phyloP scores from a whole-genome alignment of 2,113 vertebrate species.

The Oceanodroma tethys region DNA sequence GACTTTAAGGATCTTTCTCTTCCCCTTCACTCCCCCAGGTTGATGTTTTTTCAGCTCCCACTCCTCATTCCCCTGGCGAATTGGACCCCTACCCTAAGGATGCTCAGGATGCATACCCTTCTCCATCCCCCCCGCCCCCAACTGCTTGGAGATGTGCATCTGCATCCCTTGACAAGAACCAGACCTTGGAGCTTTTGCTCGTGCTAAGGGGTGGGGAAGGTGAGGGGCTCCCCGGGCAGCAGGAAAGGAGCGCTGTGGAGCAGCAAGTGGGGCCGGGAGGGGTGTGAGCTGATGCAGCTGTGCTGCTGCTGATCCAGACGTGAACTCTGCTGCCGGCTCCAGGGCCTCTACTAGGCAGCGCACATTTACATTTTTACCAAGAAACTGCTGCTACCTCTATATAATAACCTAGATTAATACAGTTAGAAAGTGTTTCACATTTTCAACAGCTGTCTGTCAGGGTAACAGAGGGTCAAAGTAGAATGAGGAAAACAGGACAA shows the following conservation, averaged over 20 bases:
- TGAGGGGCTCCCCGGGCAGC: background rate
- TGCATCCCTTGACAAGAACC: conserved; percentile 32
- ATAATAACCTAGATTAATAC: background rate
- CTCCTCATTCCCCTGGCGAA: background rate
- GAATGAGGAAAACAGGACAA: background rate
- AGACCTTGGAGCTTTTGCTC: conserved; percentile 24
- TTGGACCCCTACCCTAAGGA: background rate
- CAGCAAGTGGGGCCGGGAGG: conserved; percentile 31
- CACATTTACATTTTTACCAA: background rate
- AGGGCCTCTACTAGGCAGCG: background rate
- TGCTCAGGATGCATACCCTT: background rate
- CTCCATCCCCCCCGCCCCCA: background rate
- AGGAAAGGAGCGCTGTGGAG: background rate
- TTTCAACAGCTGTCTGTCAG: background rate
- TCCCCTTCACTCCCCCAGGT: background rate
- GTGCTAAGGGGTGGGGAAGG: conserved; percentile 2
- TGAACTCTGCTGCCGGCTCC: background rate
- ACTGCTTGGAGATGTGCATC: background rate
- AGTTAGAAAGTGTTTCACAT: background rate
- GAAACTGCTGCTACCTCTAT: background rate
- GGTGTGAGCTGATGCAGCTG: conserved; percentile 58
- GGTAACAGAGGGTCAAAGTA: background rate
- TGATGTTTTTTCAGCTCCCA: background rate
- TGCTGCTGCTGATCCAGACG: conserved; percentile 2
- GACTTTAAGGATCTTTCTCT: background rate